Evolutionary conservation across 1,140 invertebrate species (phyloP).

Genomic region (Saxidomus purpurata): DNA sequence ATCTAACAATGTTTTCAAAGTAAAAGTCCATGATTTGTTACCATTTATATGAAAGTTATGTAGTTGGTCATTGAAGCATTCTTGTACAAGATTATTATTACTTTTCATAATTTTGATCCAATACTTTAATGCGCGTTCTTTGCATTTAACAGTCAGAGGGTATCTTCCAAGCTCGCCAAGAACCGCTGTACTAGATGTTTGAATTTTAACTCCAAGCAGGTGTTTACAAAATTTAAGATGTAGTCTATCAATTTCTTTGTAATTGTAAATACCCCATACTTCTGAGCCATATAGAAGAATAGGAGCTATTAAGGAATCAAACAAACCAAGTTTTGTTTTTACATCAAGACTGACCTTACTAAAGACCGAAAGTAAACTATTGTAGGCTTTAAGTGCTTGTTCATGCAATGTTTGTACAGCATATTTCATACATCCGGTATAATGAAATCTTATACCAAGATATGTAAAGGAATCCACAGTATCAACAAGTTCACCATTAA

Average conservation of each 20-base stretch:
- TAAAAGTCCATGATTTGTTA: not conserved
- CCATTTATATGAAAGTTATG: not conserved
- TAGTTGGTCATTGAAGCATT: not conserved
- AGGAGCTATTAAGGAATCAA: constrained; percentile 9
- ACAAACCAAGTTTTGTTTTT: constrained; percentile 1
- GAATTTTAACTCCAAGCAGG: not conserved
- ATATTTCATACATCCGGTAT: not conserved
- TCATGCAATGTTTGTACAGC: not conserved
- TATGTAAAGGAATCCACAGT: constrained; percentile 24
- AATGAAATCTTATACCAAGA: not conserved
- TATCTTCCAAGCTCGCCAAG: not conserved
- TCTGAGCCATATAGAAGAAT: constrained; percentile 26
- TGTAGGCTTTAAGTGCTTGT: constrained; percentile 1
- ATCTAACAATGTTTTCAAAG: not conserved
- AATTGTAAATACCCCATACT: constrained; percentile 26
- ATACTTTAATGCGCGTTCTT: not conserved
- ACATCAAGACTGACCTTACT: not conserved
- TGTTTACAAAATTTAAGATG: constrained; percentile 39
- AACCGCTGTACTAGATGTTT: not conserved
- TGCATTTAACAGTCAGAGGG: not conserved
- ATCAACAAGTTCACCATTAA: constrained; percentile 36
- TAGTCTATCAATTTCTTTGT: not conserved
- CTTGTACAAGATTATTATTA: too few species aligned
- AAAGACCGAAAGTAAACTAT: not conserved
- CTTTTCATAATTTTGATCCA: not conserved